These are phyloP conservation scores for Sylvietta virens DNA, from an alignment of 2,113 vertebrate genomes.

Conservation along the genomic window DNA sequence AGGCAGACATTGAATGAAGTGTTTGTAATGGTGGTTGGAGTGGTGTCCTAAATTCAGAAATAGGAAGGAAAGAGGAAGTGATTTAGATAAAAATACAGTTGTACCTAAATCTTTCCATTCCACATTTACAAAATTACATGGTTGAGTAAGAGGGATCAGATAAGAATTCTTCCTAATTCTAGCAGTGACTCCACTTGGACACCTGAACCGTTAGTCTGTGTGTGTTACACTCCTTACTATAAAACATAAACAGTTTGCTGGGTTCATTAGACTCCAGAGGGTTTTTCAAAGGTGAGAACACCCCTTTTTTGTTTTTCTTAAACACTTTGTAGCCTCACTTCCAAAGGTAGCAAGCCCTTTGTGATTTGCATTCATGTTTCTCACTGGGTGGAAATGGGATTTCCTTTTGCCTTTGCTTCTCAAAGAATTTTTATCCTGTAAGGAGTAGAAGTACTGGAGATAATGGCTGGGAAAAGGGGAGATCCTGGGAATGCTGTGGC, in stretches of 20 bases:
- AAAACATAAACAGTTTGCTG: neutral
- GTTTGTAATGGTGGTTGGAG: neutral
- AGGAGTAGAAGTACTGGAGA: neutral
- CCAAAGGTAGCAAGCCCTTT: neutral
- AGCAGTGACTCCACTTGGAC: neutral
- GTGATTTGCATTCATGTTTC: neutral
- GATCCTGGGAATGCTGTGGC: neutral
- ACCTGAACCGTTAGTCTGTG: neutral
- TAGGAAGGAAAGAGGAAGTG: neutral
- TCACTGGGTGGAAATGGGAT: neutral
- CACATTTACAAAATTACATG: neutral
- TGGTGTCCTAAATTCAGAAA: neutral
- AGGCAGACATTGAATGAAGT: neutral
- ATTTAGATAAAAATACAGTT: neutral
- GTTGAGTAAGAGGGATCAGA: neutral
- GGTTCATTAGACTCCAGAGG: neutral
- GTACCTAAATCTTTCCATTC: neutral
- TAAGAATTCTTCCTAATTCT: neutral
- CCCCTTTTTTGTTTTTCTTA: neutral
- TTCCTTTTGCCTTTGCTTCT: neutral
- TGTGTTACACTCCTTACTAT: neutral
- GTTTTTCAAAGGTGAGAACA: neutral
- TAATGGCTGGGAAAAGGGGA: neutral
- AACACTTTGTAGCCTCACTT: neutral
- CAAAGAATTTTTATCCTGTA: neutral